Percentiles rank a stretch among this genome's conserved stretches.
Evolutionary conservation across 2,888 invertebrate genomes (phyloP).

Genomic region (Drosophila longiperda): DNA sequence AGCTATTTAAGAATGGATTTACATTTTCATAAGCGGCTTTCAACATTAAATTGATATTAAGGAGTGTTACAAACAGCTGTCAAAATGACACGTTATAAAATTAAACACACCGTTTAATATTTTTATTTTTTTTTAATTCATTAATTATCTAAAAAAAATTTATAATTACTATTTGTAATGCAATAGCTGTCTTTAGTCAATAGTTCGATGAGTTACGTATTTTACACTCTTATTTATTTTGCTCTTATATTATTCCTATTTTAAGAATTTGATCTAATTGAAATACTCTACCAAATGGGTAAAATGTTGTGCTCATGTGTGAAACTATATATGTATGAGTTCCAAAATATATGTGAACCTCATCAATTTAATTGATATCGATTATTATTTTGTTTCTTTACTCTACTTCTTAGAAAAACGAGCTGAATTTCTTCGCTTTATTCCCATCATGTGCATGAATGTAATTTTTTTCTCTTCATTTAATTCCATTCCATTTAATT

Average conservation of each 20-base stretch:
- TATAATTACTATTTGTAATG: not conserved
- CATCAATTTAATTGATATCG: not conserved
- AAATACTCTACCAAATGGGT: not conserved
- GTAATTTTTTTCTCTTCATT: too few relatives aligned
- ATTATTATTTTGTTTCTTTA: not conserved
- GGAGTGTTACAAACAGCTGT: conserved; percentile 3
- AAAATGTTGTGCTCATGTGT: not conserved
- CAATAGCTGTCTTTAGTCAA: not conserved
- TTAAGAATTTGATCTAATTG: not conserved
- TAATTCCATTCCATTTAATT: not conserved
- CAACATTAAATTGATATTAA: not conserved
- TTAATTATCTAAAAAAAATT: not conserved
- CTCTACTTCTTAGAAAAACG: not conserved
- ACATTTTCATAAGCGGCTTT: conserved; percentile 13
- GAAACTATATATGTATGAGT: not conserved
- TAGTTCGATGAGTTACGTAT: not conserved
- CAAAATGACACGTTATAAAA: not conserved
- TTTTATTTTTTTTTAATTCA: not conserved
- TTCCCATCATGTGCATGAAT: not conserved
- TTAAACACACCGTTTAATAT: not conserved
- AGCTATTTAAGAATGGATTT: conserved; percentile 3
- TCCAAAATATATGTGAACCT: not conserved
- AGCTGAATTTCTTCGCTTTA: not conserved
- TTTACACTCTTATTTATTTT: not conserved
- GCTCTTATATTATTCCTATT: too few relatives aligned